phyloP scores from a whole-genome alignment of 2,888 invertebrate species.

The Eupithecia dodoneata region DNA sequence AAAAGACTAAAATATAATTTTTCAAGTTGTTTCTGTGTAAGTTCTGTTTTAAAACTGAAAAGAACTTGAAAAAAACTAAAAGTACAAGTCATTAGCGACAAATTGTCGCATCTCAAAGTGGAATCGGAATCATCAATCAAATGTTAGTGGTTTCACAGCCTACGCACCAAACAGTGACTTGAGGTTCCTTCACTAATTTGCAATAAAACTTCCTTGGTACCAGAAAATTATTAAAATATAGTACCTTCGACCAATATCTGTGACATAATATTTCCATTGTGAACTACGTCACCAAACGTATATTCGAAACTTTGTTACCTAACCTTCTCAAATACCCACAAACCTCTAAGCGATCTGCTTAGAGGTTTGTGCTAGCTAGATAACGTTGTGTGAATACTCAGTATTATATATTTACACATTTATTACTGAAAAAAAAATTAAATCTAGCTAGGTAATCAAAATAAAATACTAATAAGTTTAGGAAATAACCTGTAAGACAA shows the following conservation, averaged over 20 bases:
- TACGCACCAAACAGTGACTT: slow-evolving; percentile 57
- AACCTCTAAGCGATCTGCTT: background rate
- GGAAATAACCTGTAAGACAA: background rate
- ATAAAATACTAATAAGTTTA: background rate
- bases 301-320: no score
- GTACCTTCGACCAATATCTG: background rate
- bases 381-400: background rate
- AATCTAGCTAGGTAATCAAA: no score
- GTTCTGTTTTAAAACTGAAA: background rate
- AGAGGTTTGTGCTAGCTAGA: background rate
- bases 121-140: slow-evolving; percentile 60
- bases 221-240: slow-evolving; percentile 7
- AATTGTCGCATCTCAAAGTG: slow-evolving; percentile 10
- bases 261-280: background rate
- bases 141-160: slow-evolving; percentile 51
- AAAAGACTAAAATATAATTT: background rate
- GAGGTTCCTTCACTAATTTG: slow-evolving; percentile 57
- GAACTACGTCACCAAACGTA: background rate
- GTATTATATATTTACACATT: background rate
- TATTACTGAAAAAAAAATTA: background rate
- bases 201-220: slow-evolving; percentile 39
- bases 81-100: background rate
- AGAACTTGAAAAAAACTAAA: background rate
- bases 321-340: no score
- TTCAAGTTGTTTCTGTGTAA: background rate